These are phyloP conservation scores for Lordiphosa mommai DNA, from an alignment of 1,140 invertebrate species.

Conservation along the genomic window DNA sequence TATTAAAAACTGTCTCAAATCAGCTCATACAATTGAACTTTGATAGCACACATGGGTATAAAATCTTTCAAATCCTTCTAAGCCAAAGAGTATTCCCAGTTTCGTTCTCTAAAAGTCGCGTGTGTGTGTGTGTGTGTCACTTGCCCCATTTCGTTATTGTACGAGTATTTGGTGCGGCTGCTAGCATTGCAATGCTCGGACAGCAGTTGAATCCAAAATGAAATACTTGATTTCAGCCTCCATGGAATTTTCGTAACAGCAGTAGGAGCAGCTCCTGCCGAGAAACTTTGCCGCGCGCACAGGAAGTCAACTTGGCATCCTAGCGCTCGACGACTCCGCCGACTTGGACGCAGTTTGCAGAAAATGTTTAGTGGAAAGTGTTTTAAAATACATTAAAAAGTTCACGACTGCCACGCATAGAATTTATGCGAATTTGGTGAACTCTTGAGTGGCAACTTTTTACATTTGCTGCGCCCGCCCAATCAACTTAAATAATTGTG, in stretches of 20 bases:
- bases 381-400: slow-evolving; percentile 78
- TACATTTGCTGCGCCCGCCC: slow-evolving; percentile 59
- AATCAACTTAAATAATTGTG: slow-evolving; percentile 74
- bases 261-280: slow-evolving; percentile 18
- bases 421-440: slow-evolving; percentile 77
- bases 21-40: too few species aligned
- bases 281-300: slow-evolving; percentile 57
- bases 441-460: slow-evolving; percentile 72
- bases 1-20: too few species aligned
- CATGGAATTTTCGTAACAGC: slow-evolving; percentile 55
- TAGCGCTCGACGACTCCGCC: slow-evolving; percentile 8
- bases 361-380: slow-evolving; percentile 78
- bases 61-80: neutral
- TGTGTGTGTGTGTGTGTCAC: slow-evolving; percentile 1
- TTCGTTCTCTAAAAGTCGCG: slow-evolving; percentile 6
- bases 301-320: slow-evolving; percentile 69
- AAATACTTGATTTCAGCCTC: slow-evolving; percentile 76
- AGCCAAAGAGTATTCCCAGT: slow-evolving; percentile 6
- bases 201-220: slow-evolving; percentile 77
- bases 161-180: slow-evolving; percentile 3
- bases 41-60: too few species aligned
- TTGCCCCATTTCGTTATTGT: slow-evolving; percentile 34
- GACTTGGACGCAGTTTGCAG: slow-evolving; percentile 55
- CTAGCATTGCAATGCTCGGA: slow-evolving; percentile 57
- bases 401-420: slow-evolving; percentile 73